phyloP scores from a whole-genome alignment of 2,888 invertebrate species.

The Stegana nigrithorax region DNA sequence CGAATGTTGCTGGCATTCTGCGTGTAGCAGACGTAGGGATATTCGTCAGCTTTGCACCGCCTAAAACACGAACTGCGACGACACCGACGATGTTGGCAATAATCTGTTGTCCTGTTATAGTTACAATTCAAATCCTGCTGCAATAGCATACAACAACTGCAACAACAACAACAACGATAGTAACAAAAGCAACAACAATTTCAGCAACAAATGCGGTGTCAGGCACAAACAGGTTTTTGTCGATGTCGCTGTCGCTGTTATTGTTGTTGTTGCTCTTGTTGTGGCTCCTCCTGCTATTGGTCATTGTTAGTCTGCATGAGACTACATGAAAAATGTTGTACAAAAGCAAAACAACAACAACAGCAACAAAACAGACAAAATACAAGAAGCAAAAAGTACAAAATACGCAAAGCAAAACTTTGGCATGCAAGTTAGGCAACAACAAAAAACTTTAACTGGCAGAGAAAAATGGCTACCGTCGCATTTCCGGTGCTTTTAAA shows the following conservation, averaged over 20 bases:
- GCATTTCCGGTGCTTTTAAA: conserved; percentile 51
- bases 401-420: background rate
- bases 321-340: conserved; percentile 5
- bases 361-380: conserved; percentile 21
- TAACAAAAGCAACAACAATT: conserved; percentile 16
- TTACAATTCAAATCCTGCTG: conserved; percentile 41
- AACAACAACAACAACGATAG: conserved; percentile 21
- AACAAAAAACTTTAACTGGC: conserved; percentile 25
- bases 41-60: conserved; percentile 53
- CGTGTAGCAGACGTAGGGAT: conserved; percentile 47
- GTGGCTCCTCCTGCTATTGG: background rate
- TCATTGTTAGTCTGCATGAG: background rate
- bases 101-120: conserved; percentile 36
- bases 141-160: conserved; percentile 16
- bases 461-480: conserved; percentile 51
- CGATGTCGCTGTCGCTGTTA: no score
- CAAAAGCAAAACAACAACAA: no score
- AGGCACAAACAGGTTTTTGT: background rate
- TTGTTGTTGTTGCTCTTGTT: conserved; percentile 10
- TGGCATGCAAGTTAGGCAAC: conserved; percentile 13
- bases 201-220: conserved; percentile 17
- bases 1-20: conserved; percentile 37
- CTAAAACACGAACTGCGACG: conserved; percentile 22
- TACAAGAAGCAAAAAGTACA: conserved; percentile 20
- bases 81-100: conserved; percentile 20